Base-by-base conservation (phyloP, 2,888 invertebrate genomes). In the Carpatolechia fugitivella region DNA sequence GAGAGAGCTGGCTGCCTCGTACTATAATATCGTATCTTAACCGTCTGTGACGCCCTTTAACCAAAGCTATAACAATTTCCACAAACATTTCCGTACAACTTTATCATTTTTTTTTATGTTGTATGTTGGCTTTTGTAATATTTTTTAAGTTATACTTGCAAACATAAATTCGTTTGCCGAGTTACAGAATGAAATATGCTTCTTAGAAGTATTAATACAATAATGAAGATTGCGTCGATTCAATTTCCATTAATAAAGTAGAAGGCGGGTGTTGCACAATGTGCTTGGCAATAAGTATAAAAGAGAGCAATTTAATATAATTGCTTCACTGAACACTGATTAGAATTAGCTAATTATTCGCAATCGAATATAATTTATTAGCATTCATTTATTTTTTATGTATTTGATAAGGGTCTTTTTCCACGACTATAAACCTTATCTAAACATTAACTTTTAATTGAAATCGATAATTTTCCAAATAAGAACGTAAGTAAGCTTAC, bases 291-390 rank as follows among this genome's bases (percentile, higher is more conserved):
- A 44, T 47, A 40, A 55, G 44, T 24, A 47, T 24, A 24, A 24
- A 54, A 48, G 46, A 56, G 51, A 24, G 51, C 48, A 49, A 53
- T 56, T 53, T 44, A 52, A 44, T 41, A 47, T 56, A 56, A 56
- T 56, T 52, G 44, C 52, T 13, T 14, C 14, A 56, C 48, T 48
- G 40, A 48, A 41, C 35, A 44, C 40, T 52, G 36, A 56, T 56
- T 56, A 52, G 31, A 52, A 41, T 51, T 38, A 38, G 16, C 41
- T 52, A 50, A 52, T 56, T 51, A 50, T 48, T 40, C 47, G 38
- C 33, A 47, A 48, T 40, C 31, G 48, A 52, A 48, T 41, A 52
- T 20, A 38, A 18, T 46, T 48, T 56, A 18, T 41, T 38, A 35
- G 38, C 30, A 31, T 30, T n/a, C 20, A 38, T 52, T 44, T 18